Conservation (phyloP, 2,797 vertebrate genomes). For the Dromococcyx pavoninus region DNA sequence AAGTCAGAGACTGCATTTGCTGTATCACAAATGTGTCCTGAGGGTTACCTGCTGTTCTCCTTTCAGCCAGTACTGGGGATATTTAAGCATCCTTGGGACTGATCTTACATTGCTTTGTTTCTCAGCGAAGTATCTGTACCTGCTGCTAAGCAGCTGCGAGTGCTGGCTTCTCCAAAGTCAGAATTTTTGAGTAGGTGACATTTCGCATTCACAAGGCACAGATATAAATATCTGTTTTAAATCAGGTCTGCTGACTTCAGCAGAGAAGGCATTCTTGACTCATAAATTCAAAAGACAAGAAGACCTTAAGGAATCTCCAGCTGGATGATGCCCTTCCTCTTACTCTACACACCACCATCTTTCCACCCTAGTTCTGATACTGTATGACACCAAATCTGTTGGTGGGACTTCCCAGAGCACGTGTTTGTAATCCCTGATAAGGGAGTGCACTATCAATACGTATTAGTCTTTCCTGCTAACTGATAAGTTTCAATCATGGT, state of each 20-base stretch:
- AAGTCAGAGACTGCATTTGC: neutral
- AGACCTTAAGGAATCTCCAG: neutral
- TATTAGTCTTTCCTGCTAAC: neutral
- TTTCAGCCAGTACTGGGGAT: neutral
- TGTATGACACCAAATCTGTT: neutral
- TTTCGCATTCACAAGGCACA: neutral
- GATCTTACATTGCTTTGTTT: neutral
- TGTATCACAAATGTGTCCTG: neutral
- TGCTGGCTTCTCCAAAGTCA: neutral
- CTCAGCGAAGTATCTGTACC: neutral
- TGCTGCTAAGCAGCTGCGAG: neutral
- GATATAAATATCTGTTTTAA: neutral
- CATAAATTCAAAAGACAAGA: neutral
- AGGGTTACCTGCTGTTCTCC: accelerated
- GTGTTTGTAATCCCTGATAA: neutral
- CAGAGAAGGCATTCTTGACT: neutral
- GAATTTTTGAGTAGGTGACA: neutral
- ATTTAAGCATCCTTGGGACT: neutral
- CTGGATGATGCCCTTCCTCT: neutral
- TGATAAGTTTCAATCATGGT: neutral
- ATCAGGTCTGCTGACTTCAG: neutral
- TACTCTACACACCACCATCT: neutral
- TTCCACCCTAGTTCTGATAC: neutral
- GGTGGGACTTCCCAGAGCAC: neutral
- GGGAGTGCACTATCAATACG: neutral